These are phyloP conservation scores for Protosalanx chinensis DNA, from an alignment of 2,797 vertebrate genomes.

Conservation along the genomic window DNA sequence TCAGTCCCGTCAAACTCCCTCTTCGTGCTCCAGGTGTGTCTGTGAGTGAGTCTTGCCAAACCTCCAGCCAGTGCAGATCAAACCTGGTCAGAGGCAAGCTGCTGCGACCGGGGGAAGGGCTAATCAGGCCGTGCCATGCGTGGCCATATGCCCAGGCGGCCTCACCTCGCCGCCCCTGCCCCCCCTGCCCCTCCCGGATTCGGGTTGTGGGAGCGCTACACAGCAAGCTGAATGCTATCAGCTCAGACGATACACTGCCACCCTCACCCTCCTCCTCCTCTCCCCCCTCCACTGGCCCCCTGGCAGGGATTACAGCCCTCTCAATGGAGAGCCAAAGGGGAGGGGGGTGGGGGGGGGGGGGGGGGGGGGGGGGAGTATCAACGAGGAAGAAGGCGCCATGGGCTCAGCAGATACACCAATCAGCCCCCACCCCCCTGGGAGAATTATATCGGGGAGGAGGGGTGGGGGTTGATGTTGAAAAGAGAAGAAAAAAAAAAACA, in stretches of 20 bases:
- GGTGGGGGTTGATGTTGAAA: background rate
- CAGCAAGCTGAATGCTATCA: conserved; percentile 71
- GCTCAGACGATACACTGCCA: conserved; percentile 3
- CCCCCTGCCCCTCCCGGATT: conserved; percentile 56
- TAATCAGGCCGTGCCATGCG: conserved; percentile 66
- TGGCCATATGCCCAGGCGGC: conserved; percentile 49
- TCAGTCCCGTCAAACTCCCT: background rate
- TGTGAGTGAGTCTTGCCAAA: conserved; percentile 61
- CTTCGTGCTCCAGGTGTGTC: background rate
- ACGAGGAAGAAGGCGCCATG: no score
- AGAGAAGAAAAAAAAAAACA: conserved; percentile 39
- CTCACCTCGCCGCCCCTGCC: conserved; percentile 40
- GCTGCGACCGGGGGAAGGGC: conserved; percentile 30
- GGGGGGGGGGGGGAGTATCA: background rate
- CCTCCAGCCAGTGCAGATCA: conserved; percentile 47
- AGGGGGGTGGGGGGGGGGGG: conserved; percentile 42
- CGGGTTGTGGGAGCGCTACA: conserved; percentile 35
- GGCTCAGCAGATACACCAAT: background rate
- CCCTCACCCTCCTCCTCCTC: no score
- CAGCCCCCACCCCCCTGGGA: background rate
- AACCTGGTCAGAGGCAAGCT: conserved; percentile 55
- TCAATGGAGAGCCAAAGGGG: conserved; percentile 62
- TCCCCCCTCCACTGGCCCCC: conserved; percentile 53
- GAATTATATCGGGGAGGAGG: background rate
- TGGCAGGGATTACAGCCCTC: conserved; percentile 71